Evolutionary conservation across 1,140 invertebrate species (phyloP), one percentile per base, ranked within the genome.

Genomic region (Ips nitidus): DNA sequence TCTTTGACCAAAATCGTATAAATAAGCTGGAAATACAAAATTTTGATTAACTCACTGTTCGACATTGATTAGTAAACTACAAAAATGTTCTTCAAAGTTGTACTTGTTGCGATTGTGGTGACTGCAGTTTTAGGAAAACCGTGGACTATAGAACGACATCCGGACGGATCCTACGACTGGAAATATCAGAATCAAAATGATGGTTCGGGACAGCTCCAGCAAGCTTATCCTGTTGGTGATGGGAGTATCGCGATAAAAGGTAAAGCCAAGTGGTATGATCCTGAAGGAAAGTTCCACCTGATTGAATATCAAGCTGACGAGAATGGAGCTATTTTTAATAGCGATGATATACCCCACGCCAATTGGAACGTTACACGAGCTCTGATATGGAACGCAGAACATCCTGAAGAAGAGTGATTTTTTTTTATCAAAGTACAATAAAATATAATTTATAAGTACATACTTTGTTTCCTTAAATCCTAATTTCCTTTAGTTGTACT

Each of bases 181-280:
- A 59, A 37, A 8, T 67, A 36, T 42, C 56, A 67, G 40, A 22
- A 22, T 22, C 41, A 55, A 5, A 57, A 4, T 2, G 66, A 67
- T 52, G 66, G 66, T 3, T 50, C 66, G 37, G 60, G 52, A 42
- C 67, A 69, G 39, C 50, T 63, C 0, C 59, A 69, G 59, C 36
- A 39, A 2, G 60, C 41, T 6, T 7, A 40, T 3, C 73, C 85
- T 50, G 80, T 83, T 8, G 75, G 65, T 36, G 77, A 80, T 45
- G 82, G 78, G 69, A 82, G 87, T 80, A 82, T 86, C 58, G 86
- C 87, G 1, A 85, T 87, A 71, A 77, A 81, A 39, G 89, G 88
- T 1, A 85, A 84, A 1, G 90, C 86, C 76, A 85, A 86, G 7
- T 91, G 89, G 76, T 86, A 84, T 5, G 86, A 86, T 66, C 86